Base-by-base conservation (phyloP, 1,140 invertebrate species). In the Euwallacea similis region DNA sequence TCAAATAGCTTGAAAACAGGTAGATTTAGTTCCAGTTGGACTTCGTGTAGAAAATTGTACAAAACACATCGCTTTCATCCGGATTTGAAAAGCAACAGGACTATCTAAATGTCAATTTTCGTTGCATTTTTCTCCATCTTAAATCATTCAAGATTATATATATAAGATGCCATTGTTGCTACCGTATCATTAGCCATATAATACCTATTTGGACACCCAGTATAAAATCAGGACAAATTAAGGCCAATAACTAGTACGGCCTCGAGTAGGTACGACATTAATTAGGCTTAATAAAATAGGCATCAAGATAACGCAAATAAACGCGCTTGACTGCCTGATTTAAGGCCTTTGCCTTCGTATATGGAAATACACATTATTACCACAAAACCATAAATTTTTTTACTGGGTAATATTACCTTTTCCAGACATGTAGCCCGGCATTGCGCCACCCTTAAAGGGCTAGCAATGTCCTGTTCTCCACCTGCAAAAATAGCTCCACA, bases 381-480 rank as follows among this genome's bases (percentile, higher is more conserved):
- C 13, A 13, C 9, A 50, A 50, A 50, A 50, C 6, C 6, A 50
- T 10, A 50, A 13, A 33, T 33, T 33, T 4, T 33, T 50, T 50
- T 50, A 71, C 42, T 66, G 16, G 44, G 16, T 42, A 61, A 42
- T n/a, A 4, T 83, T 84, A 89, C 88, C 87, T 86, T 88, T 85
- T 88, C 85, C 73, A 89, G 84, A 81, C 88, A 89, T 69, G 87
- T 87, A 58, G 88, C 87, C 78, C 88, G 81, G 78, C 88, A 89
- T 76, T 88, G 87, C 60, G 88, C 88, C 67, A 89, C 88, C 72
- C 87, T 85, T 63, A 89, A 81, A 21, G 88, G 88, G 73, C 87
- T 88, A 58, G 86, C 88, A 64, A 88, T 86, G 79, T 88, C 87
- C 82, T 87, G 81, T 67, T 82, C 81, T n/a, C 79, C 78, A 55